phyloP scores from a whole-genome alignment of 2,113 vertebrate species.

The Dipodomys spectabilis region DNA sequence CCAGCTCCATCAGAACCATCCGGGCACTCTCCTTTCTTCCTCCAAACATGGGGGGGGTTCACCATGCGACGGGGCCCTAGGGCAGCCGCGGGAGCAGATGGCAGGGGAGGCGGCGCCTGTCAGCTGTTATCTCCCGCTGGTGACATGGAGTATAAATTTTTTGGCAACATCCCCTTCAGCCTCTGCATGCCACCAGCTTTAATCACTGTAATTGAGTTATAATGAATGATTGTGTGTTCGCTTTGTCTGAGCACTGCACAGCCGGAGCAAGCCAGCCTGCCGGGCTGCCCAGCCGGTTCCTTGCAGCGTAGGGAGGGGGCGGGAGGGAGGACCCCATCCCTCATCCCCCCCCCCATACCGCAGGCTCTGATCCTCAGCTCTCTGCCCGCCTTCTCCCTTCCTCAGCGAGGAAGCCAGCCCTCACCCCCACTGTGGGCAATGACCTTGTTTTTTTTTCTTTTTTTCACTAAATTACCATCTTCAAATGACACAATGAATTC shows the following conservation, averaged over 20 bases:
- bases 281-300: slow-evolving; percentile 49
- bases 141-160: slow-evolving; percentile 85
- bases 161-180: slow-evolving; percentile 85
- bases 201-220: slow-evolving; percentile 90
- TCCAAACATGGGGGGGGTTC: background rate
- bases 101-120: slow-evolving; percentile 76
- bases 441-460: background rate
- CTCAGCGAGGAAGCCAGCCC: background rate
- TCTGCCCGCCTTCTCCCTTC: background rate
- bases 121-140: slow-evolving; percentile 85
- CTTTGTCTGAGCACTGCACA: slow-evolving; percentile 81
- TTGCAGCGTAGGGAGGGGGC: slow-evolving; percentile 25
- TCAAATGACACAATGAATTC: slow-evolving; percentile 40
- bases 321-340: background rate
- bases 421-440: background rate
- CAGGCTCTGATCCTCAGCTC: background rate
- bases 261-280: background rate
- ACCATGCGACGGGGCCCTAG: slow-evolving; percentile 38
- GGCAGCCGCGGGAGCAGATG: slow-evolving; percentile 84
- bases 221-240: slow-evolving; percentile 85
- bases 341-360: background rate
- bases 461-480: background rate
- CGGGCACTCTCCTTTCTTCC: too few relatives aligned
- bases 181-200: slow-evolving; percentile 86
- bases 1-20: too few relatives aligned